phyloP scores from a whole-genome alignment of 2,888 invertebrate genomes.

The Xestia sexstrigata region DNA sequence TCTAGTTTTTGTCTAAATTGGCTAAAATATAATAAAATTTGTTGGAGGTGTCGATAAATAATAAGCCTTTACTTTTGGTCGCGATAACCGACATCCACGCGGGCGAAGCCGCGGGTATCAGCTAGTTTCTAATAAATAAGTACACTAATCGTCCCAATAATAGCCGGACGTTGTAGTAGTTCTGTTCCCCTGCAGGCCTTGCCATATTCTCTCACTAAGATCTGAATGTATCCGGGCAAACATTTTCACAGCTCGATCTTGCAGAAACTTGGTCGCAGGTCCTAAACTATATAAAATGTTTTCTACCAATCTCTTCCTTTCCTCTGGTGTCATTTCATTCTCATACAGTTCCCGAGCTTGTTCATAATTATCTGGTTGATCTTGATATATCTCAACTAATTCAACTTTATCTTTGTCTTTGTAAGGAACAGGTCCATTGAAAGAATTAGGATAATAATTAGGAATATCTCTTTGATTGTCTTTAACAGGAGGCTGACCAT shows the following conservation, averaged over 20 bases:
- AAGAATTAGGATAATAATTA: constrained; percentile 99
- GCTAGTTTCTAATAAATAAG: no score
- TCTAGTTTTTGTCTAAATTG: no score
- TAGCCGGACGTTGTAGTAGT: constrained; percentile 60
- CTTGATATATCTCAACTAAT: constrained; percentile 91
- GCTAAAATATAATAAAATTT: no score
- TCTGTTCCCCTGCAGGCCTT: constrained; percentile 72
- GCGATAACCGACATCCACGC: no score
- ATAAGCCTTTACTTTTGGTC: no score
- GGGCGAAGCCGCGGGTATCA: no score
- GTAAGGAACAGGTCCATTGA: constrained; percentile 94
- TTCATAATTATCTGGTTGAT: constrained; percentile 96
- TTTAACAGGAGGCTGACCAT: constrained; percentile 94
- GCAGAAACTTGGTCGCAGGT: constrained; percentile 92
- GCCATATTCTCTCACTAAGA: constrained; percentile 91
- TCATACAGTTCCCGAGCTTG: constrained; percentile 95
- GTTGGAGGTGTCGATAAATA: no score
- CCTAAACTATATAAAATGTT: constrained; percentile 95
- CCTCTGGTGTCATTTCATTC: constrained; percentile 93
- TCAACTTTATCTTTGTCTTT: constrained; percentile 89
- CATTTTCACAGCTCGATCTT: constrained; percentile 92
- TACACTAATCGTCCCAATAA: constrained; percentile 34
- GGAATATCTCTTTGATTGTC: constrained; percentile 96
- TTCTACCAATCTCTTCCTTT: constrained; percentile 93
- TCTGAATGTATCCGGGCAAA: constrained; percentile 95